Conservation (phyloP, 1,140 invertebrate species). For the Augochlora pura region DNA sequence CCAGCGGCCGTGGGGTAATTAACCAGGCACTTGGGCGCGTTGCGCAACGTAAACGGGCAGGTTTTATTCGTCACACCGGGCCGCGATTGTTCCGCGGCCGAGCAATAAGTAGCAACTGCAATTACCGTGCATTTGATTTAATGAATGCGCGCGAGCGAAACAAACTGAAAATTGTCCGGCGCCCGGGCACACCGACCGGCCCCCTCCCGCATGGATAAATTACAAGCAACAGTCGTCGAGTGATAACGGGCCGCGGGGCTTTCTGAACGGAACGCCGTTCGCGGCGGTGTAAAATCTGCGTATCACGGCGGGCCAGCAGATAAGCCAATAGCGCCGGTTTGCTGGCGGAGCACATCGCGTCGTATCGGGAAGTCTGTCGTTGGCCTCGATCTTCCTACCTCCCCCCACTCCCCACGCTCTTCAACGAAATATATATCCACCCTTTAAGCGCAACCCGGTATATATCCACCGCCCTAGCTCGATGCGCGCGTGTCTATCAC, state of each 20-base stretch:
- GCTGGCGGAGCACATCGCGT: conserved; percentile 27
- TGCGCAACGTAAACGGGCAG: no score
- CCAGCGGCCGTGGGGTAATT: no score
- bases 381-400: conserved; percentile 47
- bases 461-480: conserved; percentile 47
- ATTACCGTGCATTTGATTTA: neutral
- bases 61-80: no score
- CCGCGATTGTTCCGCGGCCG: no score
- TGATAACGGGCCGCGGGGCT: conserved; percentile 27
- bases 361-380: conserved; percentile 46
- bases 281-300: neutral
- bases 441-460: conserved; percentile 43
- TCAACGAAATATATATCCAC: conserved; percentile 46
- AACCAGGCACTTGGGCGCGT: no score
- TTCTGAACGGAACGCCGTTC: conserved; percentile 22
- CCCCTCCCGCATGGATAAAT: conserved; percentile 2
- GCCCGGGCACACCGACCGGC: neutral
- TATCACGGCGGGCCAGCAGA: conserved; percentile 43
- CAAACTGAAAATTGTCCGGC: neutral
- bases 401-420: neutral
- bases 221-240: conserved; percentile 22
- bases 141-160: neutral
- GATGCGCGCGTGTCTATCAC: conserved; percentile 56
- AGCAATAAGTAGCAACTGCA: no score
- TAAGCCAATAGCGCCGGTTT: conserved; percentile 55